phyloP scores from a whole-genome alignment of 2,888 invertebrate genomes.

The Ornithoptera alexandrae region DNA sequence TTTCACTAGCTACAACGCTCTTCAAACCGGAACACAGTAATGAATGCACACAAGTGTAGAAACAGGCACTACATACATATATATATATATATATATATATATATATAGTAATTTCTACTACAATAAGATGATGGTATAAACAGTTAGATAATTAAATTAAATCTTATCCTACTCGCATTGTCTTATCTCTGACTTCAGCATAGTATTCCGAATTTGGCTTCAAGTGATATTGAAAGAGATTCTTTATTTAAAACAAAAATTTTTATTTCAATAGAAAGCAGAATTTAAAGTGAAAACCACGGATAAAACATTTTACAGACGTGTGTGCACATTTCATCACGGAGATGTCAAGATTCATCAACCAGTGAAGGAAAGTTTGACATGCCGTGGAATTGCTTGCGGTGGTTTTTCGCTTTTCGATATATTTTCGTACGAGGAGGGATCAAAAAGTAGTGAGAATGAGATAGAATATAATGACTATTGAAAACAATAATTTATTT shows the following conservation, averaged over 20 bases:
- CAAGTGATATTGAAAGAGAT: neutral
- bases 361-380: slow-evolving; percentile 13
- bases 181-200: too few relatives aligned
- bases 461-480: too few relatives aligned
- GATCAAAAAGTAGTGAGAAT: too few relatives aligned
- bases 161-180: too few relatives aligned
- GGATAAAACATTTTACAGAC: neutral
- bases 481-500: too few relatives aligned
- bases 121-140: too few relatives aligned
- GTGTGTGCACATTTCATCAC: slow-evolving; percentile 1
- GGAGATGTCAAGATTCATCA: slow-evolving; percentile 8
- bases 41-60: too few relatives aligned
- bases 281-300: neutral
- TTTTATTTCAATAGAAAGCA: neutral
- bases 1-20: too few relatives aligned
- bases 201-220: neutral
- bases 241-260: neutral
- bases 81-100: too few relatives aligned
- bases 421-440: neutral
- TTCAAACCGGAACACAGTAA: neutral
- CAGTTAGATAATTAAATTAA: too few relatives aligned
- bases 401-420: neutral
- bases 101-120: too few relatives aligned
- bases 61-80: too few relatives aligned
- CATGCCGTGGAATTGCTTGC: slow-evolving; percentile 5